Evolutionary conservation across 2,888 invertebrate genomes (phyloP).

Genomic region (Amblyteles armatorius): DNA sequence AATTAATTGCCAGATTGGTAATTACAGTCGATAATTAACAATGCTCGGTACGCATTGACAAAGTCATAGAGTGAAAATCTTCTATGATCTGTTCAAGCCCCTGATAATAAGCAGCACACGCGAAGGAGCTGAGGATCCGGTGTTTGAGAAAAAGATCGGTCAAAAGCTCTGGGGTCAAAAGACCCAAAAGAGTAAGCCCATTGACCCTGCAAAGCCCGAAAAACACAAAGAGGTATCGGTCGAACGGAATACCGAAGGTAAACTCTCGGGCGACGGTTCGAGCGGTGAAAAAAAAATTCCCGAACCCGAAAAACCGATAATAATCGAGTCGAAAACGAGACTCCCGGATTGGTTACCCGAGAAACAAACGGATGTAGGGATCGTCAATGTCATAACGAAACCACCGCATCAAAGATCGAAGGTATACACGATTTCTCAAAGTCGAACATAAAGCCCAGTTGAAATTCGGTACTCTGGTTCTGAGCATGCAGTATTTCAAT

Average conservation of each 20-base stretch:
- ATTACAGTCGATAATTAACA: neutral
- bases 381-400: constrained; percentile 86
- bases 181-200: constrained; percentile 7
- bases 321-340: constrained; percentile 71
- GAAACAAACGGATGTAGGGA: constrained; percentile 81
- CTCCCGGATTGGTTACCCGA: constrained; percentile 85
- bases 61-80: constrained; percentile 29
- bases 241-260: constrained; percentile 48
- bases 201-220: constrained; percentile 29
- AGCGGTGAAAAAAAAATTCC: constrained; percentile 41
- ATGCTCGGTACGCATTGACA: neutral
- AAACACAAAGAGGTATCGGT: constrained; percentile 35
- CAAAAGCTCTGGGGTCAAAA: constrained; percentile 68
- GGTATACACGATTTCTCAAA: constrained; percentile 80
- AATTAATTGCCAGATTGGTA: no score
- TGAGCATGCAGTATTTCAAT: no score
- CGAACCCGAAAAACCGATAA: constrained; percentile 40
- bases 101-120: constrained; percentile 40
- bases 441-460: no score
- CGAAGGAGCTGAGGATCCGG: constrained; percentile 17
- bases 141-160: constrained; percentile 71
- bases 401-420: constrained; percentile 89
- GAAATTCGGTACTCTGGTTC: no score
- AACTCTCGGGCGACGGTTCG: constrained; percentile 3
- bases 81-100: constrained; percentile 49